Evolutionary conservation across 2,113 vertebrate genomes (phyloP).

Genomic region (Bubo blakistoni): DNA sequence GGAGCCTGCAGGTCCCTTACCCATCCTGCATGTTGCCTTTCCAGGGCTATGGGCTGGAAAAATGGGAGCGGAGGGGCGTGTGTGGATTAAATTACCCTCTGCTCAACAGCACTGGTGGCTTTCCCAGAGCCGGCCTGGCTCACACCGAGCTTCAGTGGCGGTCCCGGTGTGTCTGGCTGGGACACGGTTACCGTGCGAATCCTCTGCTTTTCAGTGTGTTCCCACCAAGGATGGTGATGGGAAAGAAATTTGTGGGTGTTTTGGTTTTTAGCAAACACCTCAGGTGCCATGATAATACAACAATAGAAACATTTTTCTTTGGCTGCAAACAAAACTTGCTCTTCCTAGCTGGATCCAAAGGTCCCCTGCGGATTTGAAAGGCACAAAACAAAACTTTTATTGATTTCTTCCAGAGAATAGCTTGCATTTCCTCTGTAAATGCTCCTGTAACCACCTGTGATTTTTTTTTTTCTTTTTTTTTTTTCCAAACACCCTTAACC

Average conservation of each 20-base stretch:
- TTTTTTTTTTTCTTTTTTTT: background rate
- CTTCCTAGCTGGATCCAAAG: background rate
- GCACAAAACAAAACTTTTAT: constrained; percentile 24
- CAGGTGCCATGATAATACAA: background rate
- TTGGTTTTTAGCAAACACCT: background rate
- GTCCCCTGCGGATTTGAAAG: constrained; percentile 40
- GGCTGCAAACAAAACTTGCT: constrained; percentile 28
- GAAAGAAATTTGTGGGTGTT: background rate
- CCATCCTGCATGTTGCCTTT: background rate
- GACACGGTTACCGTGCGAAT: fast-evolving
- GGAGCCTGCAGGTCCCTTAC: background rate
- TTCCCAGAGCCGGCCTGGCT: constrained; percentile 4
- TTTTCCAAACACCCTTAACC: background rate
- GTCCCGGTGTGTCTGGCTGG: background rate
- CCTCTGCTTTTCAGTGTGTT: background rate
- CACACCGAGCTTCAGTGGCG: background rate
- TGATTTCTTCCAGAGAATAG: constrained; percentile 12
- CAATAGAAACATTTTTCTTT: constrained; percentile 28
- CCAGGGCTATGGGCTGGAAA: constrained; percentile 13
- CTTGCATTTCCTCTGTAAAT: background rate
- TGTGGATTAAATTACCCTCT: background rate
- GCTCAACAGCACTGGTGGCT: background rate
- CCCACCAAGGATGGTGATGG: background rate
- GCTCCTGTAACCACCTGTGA: background rate
- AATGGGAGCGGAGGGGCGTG: fast-evolving